Base-by-base conservation (phyloP, 2,888 invertebrate genomes). In the Clanis bilineata region DNA sequence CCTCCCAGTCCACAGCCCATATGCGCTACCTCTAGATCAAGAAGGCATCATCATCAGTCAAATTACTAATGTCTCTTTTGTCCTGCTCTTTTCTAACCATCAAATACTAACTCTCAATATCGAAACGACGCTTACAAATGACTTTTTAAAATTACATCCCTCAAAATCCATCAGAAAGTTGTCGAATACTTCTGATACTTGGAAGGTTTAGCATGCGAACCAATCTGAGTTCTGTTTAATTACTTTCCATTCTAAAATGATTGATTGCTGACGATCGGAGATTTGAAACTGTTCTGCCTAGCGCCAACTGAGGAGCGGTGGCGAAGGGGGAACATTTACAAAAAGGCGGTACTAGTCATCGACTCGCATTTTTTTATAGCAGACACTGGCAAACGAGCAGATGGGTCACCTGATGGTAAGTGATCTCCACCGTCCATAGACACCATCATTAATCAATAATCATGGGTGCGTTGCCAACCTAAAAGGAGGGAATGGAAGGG, bases 201-300 rank as follows among this genome's bases (percentile, higher is more conserved):
- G 25, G 39, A 51, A 58, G 25, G 39, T 39, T 39, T 51, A 54
- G 54, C 56, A 54, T 51, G 18, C 56, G 56, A 58, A 51, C 54
- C 56, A 44, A 59, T 44, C 41, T 21, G 47, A 61, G 59, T 57
- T 59, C 9, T 57, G 39, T 63, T 65, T 65, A 66, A 66, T 66
- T 66, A 62, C 65, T 58, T 60, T 66, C 61, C 64, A 66, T 66
- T 62, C 56, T 36, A 36, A 36, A 58, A 64, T 66, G 65, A 66
- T 66, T 64, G 65, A 66, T 66, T 64, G 62, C 55, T 59, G 59
- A 32, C 44, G 54, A 41, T 36, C 22, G 23, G 23, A 59, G 43
- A 57, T 44, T 57, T n/a, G 32, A 44, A 57, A 57, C 18, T 25
- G 43, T 57, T n/a, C 32, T 43, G 32, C n/a, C n/a, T n/a, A n/a